Evolutionary conservation across 2,797 vertebrate genomes (phyloP), one percentile per base, ranked within the genome.

Genomic region (Kryptolebias ocellatus): DNA sequence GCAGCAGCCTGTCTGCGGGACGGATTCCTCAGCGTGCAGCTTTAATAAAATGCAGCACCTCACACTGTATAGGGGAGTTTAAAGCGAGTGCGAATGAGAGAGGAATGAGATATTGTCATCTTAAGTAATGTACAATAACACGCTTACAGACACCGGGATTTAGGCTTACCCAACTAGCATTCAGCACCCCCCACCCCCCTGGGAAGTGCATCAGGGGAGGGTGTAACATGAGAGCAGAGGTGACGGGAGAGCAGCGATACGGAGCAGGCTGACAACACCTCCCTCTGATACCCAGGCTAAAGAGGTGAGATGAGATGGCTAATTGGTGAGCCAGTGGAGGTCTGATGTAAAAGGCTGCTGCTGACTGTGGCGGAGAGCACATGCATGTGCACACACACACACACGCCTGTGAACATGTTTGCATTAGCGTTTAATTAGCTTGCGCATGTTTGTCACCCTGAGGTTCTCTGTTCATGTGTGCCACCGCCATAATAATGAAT

Each of bases 401-500:
- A 47, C 24, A 8, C 8, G 20, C 46, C 24, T 66, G 50, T 24
- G 63, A 56, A 57, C 27, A 82, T 83, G 84, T 87, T 85, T 83
- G 51, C 44, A 62, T 70, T 59, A 55, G 71, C 89, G 85, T 87
- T 86, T 85, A 86, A 90, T 85, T 82, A 75, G 81, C 77, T 79
- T 68, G 58, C 67, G 74, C 56, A 78, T 79, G 75, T 85, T 80
- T 71, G 73, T 77, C 57, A 64, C 81, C 66, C 53, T 65, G 80
- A 74, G 74, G 78, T 78, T 74, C 83, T 72, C 74, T 74, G 76
- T 87, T 87, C 78, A 68, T 86, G 84, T 83, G 77, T 79, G 78
- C 50, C 71, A 47, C 74, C 84, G 80, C 80, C 87, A 89, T 88
- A 87, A 86, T 87, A 84, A 90, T 82, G 74, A 14, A 61, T 6